Conservation (phyloP, 2,113 vertebrate genomes). For the Xenus cinereus region DNA sequence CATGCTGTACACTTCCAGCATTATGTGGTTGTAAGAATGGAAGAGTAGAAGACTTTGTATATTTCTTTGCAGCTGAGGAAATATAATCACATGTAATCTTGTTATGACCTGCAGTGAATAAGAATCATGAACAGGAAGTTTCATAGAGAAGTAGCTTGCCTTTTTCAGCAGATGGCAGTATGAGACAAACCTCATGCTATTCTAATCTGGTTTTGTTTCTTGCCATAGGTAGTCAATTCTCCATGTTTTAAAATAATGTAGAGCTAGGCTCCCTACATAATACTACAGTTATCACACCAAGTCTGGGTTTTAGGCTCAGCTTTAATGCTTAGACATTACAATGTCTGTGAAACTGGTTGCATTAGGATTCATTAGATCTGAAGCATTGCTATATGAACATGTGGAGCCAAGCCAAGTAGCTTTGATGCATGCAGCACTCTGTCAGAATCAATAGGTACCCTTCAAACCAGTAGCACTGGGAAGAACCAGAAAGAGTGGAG, state of each 20-base stretch:
- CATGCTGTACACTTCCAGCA: background rate
- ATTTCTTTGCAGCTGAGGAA: background rate
- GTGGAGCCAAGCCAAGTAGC: background rate
- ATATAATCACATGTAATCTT: background rate
- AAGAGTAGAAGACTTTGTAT: background rate
- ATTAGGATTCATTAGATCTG: background rate
- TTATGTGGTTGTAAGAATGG: background rate
- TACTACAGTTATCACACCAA: background rate
- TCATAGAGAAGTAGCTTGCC: background rate
- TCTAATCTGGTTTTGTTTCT: background rate
- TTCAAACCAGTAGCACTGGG: background rate
- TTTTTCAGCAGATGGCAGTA: slow-evolving; percentile 69
- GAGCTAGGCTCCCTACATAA: background rate
- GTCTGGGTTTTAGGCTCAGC: background rate
- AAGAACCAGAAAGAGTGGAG: background rate
- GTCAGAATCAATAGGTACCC: background rate
- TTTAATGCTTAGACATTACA: background rate
- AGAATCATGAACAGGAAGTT: background rate
- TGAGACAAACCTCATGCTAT: background rate
- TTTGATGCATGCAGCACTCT: background rate
- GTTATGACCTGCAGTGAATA: background rate
- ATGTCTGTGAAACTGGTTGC: background rate
- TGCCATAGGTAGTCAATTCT: background rate
- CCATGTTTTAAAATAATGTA: background rate
- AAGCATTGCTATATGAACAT: background rate